Evolutionary conservation across 2,797 vertebrate species (phyloP).

Genomic region (Tragopan temminckii): DNA sequence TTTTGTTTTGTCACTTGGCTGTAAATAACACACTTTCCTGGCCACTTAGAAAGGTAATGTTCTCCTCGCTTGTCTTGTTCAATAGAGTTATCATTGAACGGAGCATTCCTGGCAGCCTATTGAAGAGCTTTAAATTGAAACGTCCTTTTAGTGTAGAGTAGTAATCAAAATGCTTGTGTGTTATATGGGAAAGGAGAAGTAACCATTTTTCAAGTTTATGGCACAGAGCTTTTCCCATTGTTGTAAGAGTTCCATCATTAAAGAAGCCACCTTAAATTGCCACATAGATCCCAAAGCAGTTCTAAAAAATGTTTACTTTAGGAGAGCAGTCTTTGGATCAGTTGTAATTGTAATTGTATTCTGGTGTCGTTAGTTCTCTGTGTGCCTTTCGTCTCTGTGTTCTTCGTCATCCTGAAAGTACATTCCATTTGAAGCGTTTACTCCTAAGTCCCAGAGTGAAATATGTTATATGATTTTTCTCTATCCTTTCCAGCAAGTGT

Average conservation of each 20-base stretch:
- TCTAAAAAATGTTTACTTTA: neutral
- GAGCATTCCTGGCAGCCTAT: constrained; percentile 14
- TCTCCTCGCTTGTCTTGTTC: constrained; percentile 21
- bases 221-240: constrained; percentile 22
- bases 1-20: constrained; percentile 37
- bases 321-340: constrained; percentile 20
- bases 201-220: constrained; percentile 34
- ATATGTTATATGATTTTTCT: neutral
- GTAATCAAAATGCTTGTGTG: constrained; percentile 54
- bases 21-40: constrained; percentile 41
- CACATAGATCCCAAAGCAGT: neutral
- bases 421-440: neutral
- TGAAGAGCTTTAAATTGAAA: constrained; percentile 63
- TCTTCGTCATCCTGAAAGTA: neutral
- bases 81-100: constrained; percentile 43
- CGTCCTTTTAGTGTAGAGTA: constrained; percentile 20
- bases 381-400: neutral
- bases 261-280: constrained; percentile 20
- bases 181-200: neutral
- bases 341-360: neutral
- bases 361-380: neutral
- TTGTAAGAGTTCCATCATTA: constrained; percentile 35
- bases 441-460: neutral
- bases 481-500: neutral
- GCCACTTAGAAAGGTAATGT: constrained; percentile 7